Percentiles rank a stretch among this genome's conserved stretches.
phyloP scores from a whole-genome alignment of 2,888 invertebrate species.

The Caenorhabditis panamensis region DNA sequence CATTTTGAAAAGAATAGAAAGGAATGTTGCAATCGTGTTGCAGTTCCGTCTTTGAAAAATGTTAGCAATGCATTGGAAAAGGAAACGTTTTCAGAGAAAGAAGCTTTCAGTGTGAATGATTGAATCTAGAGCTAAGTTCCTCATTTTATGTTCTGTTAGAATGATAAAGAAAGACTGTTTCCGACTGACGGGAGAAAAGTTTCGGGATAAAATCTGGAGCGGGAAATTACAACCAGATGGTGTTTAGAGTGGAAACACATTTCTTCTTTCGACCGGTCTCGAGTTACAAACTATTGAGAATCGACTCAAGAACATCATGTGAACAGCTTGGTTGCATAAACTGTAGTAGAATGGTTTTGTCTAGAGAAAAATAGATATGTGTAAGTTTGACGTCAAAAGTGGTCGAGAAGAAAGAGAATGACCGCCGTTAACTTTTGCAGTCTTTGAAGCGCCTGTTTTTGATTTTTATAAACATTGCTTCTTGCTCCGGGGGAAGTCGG shows the following conservation, averaged over 20 bases:
- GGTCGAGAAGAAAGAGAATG: conserved; percentile 14
- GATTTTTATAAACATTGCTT: conserved; percentile 50
- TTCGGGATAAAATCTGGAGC: too few species aligned
- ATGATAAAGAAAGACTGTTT: too few species aligned
- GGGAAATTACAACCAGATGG: conserved; percentile 55
- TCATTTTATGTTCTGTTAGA: too few species aligned
- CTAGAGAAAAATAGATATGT: conserved; percentile 30
- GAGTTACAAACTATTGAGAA: conserved; percentile 4
- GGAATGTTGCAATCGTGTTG: conserved; percentile 42
- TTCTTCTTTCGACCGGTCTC: conserved; percentile 38
- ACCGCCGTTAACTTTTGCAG: conserved; percentile 26
- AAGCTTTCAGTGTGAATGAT: conserved; percentile 38
- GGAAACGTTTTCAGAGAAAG: conserved; percentile 29
- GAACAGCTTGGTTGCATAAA: background rate
- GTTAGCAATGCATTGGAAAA: conserved; percentile 45
- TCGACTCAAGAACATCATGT: conserved; percentile 21
- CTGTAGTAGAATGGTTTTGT: too few species aligned
- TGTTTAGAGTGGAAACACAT: conserved; percentile 56
- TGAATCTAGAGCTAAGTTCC: conserved; percentile 32
- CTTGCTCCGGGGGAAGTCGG: background rate
- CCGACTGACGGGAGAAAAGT: too few species aligned
- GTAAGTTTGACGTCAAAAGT: conserved; percentile 31
- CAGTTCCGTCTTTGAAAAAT: conserved; percentile 25
- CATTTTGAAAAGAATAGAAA: conserved; percentile 50
- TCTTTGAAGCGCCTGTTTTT: conserved; percentile 34